These are phyloP conservation scores for Drosophila subpulchrella DNA, from an alignment of 1,140 invertebrate genomes.

Conservation along the genomic window DNA sequence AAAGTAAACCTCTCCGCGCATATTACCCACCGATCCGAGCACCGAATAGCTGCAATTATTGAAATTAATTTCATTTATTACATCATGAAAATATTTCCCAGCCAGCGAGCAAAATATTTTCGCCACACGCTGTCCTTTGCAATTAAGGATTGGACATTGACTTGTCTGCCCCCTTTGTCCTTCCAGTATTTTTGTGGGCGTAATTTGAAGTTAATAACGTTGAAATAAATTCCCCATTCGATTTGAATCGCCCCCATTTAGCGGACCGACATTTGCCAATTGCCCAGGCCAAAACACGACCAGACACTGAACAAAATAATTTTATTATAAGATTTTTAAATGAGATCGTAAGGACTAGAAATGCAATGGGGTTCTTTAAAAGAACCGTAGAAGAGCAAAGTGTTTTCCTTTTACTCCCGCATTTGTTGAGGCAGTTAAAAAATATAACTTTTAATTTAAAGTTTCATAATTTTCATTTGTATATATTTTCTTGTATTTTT, in stretches of 20 bases:
- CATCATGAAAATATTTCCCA: constrained; percentile 71
- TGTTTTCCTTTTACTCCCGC: too few species aligned
- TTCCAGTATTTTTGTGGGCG: constrained; percentile 17
- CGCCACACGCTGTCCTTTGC: constrained; percentile 69
- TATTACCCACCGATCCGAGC: constrained; percentile 27
- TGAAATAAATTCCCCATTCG: constrained; percentile 66
- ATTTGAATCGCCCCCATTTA: constrained; percentile 48
- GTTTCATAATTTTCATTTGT: too few species aligned
- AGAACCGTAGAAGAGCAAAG: too few species aligned
- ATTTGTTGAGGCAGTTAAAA: too few species aligned
- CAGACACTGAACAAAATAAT: neutral
- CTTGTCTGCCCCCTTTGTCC: constrained; percentile 11
- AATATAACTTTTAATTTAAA: too few species aligned
- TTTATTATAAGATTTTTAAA: too few species aligned
- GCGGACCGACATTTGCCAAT: constrained; percentile 33
- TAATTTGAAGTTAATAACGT: constrained; percentile 78
- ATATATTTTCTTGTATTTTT: too few species aligned
- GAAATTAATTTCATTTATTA: constrained; percentile 82
- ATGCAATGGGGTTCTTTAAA: too few species aligned
- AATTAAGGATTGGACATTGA: constrained; percentile 63
- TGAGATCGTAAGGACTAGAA: neutral
- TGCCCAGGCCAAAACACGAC: constrained; percentile 24
- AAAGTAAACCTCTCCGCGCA: constrained; percentile 19
- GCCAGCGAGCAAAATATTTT: constrained; percentile 52
- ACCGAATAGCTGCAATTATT: constrained; percentile 74